Base-by-base conservation (phyloP, 2,888 invertebrate species). In the Norana najaformis region DNA sequence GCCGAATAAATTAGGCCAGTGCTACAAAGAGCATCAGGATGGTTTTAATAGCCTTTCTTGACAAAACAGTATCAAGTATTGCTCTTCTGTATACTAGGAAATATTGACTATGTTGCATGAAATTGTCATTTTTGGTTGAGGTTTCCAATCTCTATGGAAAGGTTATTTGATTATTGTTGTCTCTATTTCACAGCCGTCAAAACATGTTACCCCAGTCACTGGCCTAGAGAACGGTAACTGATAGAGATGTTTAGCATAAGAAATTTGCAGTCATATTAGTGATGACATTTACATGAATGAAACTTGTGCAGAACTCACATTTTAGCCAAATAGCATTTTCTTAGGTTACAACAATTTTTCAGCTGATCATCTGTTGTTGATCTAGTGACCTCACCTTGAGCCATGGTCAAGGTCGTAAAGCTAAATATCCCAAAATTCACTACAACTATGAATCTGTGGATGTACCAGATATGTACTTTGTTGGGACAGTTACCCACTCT, bases 401-500 rank as follows among this genome's bases (percentile, higher is more conserved):
- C 30, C 39, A 89, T 23, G 91, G 90, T 16, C 88, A 89, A 36
- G 93, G 92, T 36, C 82, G 92, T 38, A 89, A 39, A 88, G 89
- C 91, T 39, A 95, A 95, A 92, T 95, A 93, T 92, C 95, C 95
- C 0, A 92, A 92, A 11, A 95, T 95, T 37, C 92, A 93, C 23
- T 92, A 93, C 88, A 93, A 94, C 91, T 95, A 94, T 92, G 94
- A 95, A 92, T 95, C 95, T 6, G 91, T 91, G 23, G 93, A 93
- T 82, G 92, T 93, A 37, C 93, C 93, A 14, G 94, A 94, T 14
- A 91, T 95, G 91, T 95, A 93, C 93, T 93, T 95, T 90, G 94
- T 94, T 35, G 95, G 95, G 6, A 94, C 95, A 0, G 92, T 93
- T 16, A 93, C 95, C 3, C 95, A 95, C 92, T 95, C 95, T 4